Evolutionary conservation across 2,888 invertebrate species (phyloP).

Genomic region (Pristionchus mayeri): DNA sequence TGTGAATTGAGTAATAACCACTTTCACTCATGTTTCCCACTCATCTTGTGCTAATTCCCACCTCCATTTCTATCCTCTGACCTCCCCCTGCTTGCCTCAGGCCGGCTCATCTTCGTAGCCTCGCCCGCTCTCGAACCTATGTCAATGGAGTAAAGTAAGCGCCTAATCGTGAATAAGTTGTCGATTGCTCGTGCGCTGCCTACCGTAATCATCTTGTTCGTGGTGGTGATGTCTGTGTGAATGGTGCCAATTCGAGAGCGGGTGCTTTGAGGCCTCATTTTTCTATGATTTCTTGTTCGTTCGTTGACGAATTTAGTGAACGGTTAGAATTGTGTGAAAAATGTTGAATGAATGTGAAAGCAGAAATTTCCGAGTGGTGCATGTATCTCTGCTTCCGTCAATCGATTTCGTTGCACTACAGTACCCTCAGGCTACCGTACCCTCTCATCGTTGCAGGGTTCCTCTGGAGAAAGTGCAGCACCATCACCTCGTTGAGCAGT

Average conservation of each 20-base stretch:
- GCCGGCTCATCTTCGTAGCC: constrained; percentile 73
- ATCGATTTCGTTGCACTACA: too few relatives aligned
- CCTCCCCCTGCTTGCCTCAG: constrained; percentile 57
- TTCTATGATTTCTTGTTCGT: too few relatives aligned
- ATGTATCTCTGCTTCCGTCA: too few relatives aligned
- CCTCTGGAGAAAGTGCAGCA: constrained; percentile 73
- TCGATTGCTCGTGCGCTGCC: constrained; percentile 18
- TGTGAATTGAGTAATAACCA: too few relatives aligned
- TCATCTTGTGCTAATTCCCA: too few relatives aligned
- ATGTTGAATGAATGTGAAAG: too few relatives aligned
- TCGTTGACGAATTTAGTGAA: too few relatives aligned
- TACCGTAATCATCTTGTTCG: neutral
- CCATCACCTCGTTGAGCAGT: constrained; percentile 71
- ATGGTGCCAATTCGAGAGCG: constrained; percentile 9
- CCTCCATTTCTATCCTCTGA: neutral
- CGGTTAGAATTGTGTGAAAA: too few relatives aligned
- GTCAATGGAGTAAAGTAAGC: constrained; percentile 74
- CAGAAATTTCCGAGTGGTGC: too few relatives aligned
- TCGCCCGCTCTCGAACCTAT: constrained; percentile 73
- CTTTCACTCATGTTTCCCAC: too few relatives aligned
- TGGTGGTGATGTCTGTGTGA: constrained; percentile 11
- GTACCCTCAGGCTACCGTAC: too few relatives aligned
- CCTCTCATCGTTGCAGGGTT: constrained; percentile 56
- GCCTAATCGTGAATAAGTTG: neutral
- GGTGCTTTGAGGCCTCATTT: constrained; percentile 17